Conservation (phyloP, 2,113 vertebrate species). For the Sclerurus mexicanus region DNA sequence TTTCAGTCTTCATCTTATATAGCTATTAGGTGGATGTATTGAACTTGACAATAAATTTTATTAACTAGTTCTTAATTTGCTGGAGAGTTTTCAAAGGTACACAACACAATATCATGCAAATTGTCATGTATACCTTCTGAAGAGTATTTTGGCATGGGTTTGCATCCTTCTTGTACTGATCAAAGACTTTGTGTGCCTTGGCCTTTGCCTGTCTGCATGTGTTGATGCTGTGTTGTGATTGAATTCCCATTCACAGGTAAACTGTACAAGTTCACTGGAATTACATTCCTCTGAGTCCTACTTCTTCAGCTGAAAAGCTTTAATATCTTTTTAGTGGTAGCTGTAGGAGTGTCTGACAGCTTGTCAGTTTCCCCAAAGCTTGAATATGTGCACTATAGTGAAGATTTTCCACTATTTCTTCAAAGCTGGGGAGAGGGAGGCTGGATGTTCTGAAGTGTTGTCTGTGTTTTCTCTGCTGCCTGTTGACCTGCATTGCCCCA, state of each 20-base stretch:
- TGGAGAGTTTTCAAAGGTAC: background rate
- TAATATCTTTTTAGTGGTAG: background rate
- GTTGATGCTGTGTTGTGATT: background rate
- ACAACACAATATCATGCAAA: background rate
- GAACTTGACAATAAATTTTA: background rate
- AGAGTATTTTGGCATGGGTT: background rate
- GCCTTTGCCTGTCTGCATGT: background rate
- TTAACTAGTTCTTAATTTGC: background rate
- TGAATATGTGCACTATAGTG: background rate
- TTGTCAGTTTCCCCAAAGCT: background rate
- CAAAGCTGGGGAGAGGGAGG: background rate
- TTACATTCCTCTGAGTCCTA: background rate
- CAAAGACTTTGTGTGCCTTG: background rate
- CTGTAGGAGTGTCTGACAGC: background rate
- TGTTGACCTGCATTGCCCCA: background rate
- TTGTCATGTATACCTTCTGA: background rate
- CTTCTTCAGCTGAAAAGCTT: background rate
- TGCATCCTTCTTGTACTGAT: background rate
- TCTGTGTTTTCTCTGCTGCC: background rate
- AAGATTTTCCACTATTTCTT: background rate
- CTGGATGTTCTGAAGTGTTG: background rate
- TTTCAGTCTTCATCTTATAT: background rate
- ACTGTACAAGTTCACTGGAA: background rate
- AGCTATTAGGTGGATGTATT: background rate
- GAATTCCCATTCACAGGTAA: background rate